Percentiles rank a stretch among this genome's conserved stretches.
Evolutionary conservation across 2,797 vertebrate species (phyloP).

Genomic region (Potorous gilbertii): DNA sequence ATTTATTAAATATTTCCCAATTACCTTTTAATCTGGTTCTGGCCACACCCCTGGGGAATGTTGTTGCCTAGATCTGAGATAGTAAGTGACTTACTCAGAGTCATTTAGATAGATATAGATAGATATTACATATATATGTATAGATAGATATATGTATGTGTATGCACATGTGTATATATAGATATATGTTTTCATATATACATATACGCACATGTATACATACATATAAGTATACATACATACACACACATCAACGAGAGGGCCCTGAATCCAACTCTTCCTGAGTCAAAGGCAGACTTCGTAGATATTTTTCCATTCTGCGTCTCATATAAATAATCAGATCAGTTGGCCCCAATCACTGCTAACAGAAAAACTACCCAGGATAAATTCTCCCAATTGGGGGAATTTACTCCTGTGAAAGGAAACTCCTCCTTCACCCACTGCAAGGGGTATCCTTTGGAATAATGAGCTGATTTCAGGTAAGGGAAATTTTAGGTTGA

Average conservation of each 20-base stretch:
- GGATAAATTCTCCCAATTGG: not conserved
- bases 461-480: slow-evolving; percentile 58
- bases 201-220: not conserved
- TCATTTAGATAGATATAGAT: not conserved
- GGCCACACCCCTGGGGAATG: not conserved
- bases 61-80: not conserved
- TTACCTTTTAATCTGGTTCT: not conserved
- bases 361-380: not conserved
- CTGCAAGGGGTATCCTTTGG: not conserved
- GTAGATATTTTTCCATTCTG: not conserved
- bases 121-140: too few species aligned
- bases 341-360: not conserved
- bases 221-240: not conserved
- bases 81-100: not conserved
- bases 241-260: not conserved
- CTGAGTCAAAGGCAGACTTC: not conserved
- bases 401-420: not conserved
- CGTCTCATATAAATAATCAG: not conserved
- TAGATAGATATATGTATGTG: too few species aligned
- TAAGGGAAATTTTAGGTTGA: slow-evolving; percentile 65
- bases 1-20: not conserved
- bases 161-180: too few species aligned
- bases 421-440: not conserved
- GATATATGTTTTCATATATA: too few species aligned
- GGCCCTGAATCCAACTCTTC: not conserved